A percentile compares a stretch with the other conserved stretches of the same genome.
Conservation (phyloP, 1,140 invertebrate species). For the Brachionus plicatilis region DNA sequence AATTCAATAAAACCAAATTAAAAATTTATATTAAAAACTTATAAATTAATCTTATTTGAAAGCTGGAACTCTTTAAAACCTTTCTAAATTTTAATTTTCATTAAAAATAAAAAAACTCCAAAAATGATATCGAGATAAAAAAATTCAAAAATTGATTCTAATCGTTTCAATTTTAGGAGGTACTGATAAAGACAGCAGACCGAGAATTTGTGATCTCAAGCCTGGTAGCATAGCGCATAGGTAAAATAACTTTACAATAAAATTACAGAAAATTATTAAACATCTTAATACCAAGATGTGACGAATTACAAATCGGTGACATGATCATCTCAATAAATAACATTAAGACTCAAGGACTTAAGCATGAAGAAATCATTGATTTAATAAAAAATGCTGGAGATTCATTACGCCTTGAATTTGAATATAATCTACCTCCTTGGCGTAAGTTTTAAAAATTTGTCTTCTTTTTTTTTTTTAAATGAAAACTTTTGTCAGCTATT, state of each 20-base stretch:
- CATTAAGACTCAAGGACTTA: slow-evolving; percentile 67
- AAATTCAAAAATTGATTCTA: slow-evolving; percentile 41
- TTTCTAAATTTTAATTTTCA: background rate
- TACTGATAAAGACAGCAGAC: slow-evolving; percentile 59
- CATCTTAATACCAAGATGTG: slow-evolving; percentile 51
- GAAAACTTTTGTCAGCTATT: slow-evolving; percentile 45
- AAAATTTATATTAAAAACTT: background rate
- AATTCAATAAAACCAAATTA: background rate
- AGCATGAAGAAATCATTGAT: slow-evolving; percentile 71
- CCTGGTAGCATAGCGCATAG: slow-evolving; percentile 62
- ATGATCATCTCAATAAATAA: slow-evolving; percentile 73
- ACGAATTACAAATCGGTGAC: slow-evolving; percentile 68
- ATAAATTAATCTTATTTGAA: background rate
- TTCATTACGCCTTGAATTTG: slow-evolving; percentile 69
- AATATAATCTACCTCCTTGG: slow-evolving; percentile 70
- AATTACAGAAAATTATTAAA: background rate
- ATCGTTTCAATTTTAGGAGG: slow-evolving; percentile 57
- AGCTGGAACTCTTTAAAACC: background rate
- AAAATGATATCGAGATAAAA: background rate
- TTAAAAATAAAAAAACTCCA: background rate
- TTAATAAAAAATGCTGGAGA: slow-evolving; percentile 69
- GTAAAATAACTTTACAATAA: background rate
- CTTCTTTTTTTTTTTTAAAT: background rate
- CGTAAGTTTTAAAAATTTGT: slow-evolving; percentile 57
- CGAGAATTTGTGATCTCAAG: slow-evolving; percentile 60